phyloP scores from a whole-genome alignment of 2,113 vertebrate species.

The Corvus cornix region DNA sequence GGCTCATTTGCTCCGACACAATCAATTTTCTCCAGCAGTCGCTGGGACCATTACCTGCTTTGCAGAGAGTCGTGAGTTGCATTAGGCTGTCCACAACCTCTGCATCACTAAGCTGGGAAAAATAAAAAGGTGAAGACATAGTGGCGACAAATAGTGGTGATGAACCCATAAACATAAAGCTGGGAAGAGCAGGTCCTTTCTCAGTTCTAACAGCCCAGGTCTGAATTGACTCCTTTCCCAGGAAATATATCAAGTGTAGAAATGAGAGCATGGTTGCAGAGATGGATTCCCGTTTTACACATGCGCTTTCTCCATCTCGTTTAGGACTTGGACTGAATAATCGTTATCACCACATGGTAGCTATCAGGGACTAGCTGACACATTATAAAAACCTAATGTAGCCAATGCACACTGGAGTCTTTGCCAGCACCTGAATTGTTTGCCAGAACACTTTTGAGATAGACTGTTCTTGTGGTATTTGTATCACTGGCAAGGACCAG shows the following conservation, averaged over 20 bases:
- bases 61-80: constrained; percentile 8
- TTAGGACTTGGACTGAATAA: background rate
- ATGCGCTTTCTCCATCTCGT: background rate
- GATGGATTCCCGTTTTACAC: background rate
- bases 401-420: background rate
- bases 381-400: constrained; percentile 34
- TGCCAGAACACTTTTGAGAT: constrained; percentile 54
- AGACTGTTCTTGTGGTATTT: constrained; percentile 24
- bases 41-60: constrained; percentile 41
- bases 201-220: background rate
- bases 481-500: constrained; percentile 21
- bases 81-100: constrained; percentile 13
- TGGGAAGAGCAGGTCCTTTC: background rate
- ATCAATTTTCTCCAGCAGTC: constrained; percentile 57
- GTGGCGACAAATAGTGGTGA: background rate
- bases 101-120: background rate
- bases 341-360: constrained; percentile 43
- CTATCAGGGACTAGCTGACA: constrained; percentile 36
- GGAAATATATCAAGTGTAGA: background rate
- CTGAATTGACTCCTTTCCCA: background rate
- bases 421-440: constrained; percentile 32
- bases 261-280: background rate
- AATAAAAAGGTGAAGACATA: constrained; percentile 40
- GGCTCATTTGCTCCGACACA: constrained; percentile 58
- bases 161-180: background rate